Evolutionary conservation across 2,888 invertebrate species (phyloP).

Genomic region (Schizaphis graminum): DNA sequence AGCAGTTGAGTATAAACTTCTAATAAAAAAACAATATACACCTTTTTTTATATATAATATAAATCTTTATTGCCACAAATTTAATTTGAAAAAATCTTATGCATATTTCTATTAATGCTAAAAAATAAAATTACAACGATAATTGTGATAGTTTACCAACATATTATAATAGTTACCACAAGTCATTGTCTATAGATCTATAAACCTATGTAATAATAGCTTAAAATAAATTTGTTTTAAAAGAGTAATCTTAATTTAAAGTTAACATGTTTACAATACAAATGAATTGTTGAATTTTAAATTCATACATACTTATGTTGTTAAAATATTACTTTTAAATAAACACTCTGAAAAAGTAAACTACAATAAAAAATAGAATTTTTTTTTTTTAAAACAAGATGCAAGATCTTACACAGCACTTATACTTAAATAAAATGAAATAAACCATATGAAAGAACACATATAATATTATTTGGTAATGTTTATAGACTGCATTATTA

Average conservation of each 20-base stretch:
- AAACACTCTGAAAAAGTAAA: constrained; percentile 40
- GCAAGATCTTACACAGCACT: constrained; percentile 22
- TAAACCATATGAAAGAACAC: constrained; percentile 30
- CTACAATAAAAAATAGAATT: constrained; percentile 27
- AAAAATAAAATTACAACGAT: constrained; percentile 61
- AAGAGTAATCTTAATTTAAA: constrained; percentile 43
- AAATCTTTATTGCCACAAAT: constrained; percentile 65
- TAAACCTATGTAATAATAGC: constrained; percentile 51
- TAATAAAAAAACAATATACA: background rate
- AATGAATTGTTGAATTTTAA: constrained; percentile 40
- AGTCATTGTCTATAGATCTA: constrained; percentile 45
- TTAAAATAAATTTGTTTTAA: constrained; percentile 36
- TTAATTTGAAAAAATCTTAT: constrained; percentile 60
- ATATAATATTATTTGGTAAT: constrained; percentile 46
- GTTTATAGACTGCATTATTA: constrained; percentile 41
- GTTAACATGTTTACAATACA: constrained; percentile 23
- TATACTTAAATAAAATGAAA: constrained; percentile 18
- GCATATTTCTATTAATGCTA: constrained; percentile 56
- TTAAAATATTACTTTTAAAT: constrained; percentile 42
- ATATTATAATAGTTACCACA: constrained; percentile 57
- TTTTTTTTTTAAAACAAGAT: background rate
- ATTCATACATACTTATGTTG: background rate
- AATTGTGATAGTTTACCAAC: constrained; percentile 37
- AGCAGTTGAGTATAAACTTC: constrained; percentile 15
- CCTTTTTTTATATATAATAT: constrained; percentile 61